Base-by-base conservation (phyloP, 2,113 vertebrate species). In the Globicephala melas region DNA sequence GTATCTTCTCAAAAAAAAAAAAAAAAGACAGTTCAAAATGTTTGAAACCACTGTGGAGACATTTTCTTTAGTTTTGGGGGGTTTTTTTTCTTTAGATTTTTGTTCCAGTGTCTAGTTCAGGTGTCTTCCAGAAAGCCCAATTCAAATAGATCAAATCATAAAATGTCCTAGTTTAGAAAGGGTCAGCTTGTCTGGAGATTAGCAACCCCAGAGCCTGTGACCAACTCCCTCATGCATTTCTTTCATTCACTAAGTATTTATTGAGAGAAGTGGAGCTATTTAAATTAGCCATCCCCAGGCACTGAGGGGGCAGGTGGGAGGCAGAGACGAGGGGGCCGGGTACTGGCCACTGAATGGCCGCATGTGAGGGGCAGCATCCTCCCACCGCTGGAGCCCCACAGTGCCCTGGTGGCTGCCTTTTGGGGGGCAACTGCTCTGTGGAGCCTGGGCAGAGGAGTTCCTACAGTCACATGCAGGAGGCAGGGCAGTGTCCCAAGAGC, bases 1-100 rank as follows among this genome's bases (percentile, higher is more conserved):
- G 36, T 81, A 86, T 38, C 79, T 60, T 96, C 67, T 95, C 53
- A 82, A 92, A 94, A 88, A 77, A 63, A 55, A 23, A 63, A 65
- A 38, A 36, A 36, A 36, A 36, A 20, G 53, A 13, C 2, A 74
- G 53, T 65, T 79, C 25, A 38, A 62, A 74, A 79, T 92, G 74
- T 89, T 91, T 94, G 81, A 94, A 92, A 60, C 20, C 60, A 91
- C 44, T 92, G 6, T 63, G 82, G 38, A 84, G 33, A 86, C 71
- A 58, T 50, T 95, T 86, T 70, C 28, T 83, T 94, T 60, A 63
- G 21, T 18, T 82, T 53, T 6, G 0, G 50, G 50, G 14, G 3
- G 4, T 74, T 80, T 36, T 9, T 23, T 58, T 65, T 13, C 13
- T 65, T 96, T 36, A 68, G 18, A 26, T 62, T n/a, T 96, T 92